These are phyloP conservation scores for Acanthurus lineatus DNA, from an alignment of 2,797 vertebrate species.

Conservation along the genomic window DNA sequence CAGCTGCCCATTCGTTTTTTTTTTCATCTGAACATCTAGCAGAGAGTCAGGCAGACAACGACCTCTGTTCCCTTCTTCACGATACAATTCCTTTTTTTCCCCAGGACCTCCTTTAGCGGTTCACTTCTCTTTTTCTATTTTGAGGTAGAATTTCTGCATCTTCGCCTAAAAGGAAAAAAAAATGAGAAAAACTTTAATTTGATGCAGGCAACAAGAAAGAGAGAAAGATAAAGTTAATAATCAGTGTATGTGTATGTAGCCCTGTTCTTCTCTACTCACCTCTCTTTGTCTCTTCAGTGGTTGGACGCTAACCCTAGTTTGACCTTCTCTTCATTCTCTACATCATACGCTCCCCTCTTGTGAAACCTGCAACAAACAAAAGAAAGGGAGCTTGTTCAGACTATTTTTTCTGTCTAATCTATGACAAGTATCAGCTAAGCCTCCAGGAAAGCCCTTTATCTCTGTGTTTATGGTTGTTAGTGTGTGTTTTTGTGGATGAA, in stretches of 20 bases:
- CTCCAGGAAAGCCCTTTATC: not conserved
- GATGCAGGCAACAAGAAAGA: not conserved
- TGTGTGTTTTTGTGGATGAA: conserved; percentile 1
- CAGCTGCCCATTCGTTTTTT: conserved; percentile 35
- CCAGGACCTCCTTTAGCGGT: conserved; percentile 68
- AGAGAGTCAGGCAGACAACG: conserved; percentile 37
- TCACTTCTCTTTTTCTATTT: conserved; percentile 79
- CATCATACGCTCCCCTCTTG: conserved; percentile 94
- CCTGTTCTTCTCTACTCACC: conserved; percentile 73
- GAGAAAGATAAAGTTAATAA: not conserved
- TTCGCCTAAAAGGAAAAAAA: conserved; percentile 66
- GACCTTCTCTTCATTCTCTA: conserved; percentile 97
- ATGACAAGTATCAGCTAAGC: not conserved
- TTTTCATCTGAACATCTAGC: conserved; percentile 53
- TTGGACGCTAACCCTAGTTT: conserved; percentile 92
- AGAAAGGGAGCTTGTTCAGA: conserved; percentile 48
- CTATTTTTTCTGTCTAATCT: conserved; percentile 4
- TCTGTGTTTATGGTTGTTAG: conserved; percentile 7
- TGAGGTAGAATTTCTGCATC: conserved; percentile 88
- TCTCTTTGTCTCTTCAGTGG: conserved; percentile 87
- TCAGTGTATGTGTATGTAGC: conserved; percentile 7
- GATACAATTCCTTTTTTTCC: conserved; percentile 64
- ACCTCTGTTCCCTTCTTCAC: conserved; percentile 71
- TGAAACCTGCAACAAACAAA: conserved; percentile 89
- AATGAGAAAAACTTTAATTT: conserved; percentile 39